Conservation (phyloP, 92 coral and sea anemone genomes). For the Paramuricea clavata region DNA sequence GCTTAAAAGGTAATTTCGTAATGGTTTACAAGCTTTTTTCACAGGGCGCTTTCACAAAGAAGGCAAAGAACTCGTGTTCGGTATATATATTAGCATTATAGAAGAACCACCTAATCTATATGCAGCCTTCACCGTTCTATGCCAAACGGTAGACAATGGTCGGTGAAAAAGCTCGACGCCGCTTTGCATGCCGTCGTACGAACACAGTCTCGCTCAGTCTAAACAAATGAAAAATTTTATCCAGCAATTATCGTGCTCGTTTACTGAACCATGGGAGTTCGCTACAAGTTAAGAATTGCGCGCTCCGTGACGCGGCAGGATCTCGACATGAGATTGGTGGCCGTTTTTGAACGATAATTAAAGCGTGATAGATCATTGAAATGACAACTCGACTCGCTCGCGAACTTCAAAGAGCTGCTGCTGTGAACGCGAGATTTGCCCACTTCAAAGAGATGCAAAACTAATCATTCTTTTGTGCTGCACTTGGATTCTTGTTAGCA, state of each 20-base stretch:
- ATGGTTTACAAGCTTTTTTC: too few relatives aligned
- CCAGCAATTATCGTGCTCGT: slow-evolving; percentile 47
- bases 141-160: neutral
- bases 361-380: slow-evolving; percentile 50
- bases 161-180: slow-evolving; percentile 19
- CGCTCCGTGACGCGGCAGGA: slow-evolving; percentile 30
- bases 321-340: slow-evolving; percentile 12
- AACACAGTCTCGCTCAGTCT: slow-evolving; percentile 19
- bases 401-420: slow-evolving; percentile 1
- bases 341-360: slow-evolving; percentile 37
- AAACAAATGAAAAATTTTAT: slow-evolving; percentile 41
- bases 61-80: neutral
- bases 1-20: too few relatives aligned
- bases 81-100: neutral
- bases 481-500: neutral
- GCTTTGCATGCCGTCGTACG: slow-evolving; percentile 43
- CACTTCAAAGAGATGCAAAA: neutral
- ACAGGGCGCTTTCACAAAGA: too few relatives aligned
- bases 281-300: slow-evolving; percentile 43
- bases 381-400: slow-evolving; percentile 14
- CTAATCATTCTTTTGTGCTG: neutral
- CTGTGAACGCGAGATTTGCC: neutral
- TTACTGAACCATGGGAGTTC: slow-evolving; percentile 41
- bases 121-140: too few relatives aligned
- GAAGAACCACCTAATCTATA: neutral